Evolutionary conservation across 2,797 vertebrate genomes (phyloP).

Genomic region (Oreochromis grahami): DNA sequence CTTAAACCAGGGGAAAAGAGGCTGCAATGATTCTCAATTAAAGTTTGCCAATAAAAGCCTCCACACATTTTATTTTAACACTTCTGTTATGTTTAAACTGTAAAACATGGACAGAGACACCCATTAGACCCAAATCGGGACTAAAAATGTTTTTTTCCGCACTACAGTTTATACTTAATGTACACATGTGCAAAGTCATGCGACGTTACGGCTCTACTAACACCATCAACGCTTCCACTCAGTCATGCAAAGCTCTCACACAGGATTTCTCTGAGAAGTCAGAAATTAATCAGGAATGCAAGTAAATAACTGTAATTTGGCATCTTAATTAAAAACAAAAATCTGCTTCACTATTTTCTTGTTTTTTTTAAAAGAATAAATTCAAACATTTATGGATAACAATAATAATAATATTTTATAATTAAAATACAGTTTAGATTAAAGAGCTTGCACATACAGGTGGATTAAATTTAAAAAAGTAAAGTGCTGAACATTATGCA

Average conservation of each 20-base stretch:
- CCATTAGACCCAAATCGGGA: neutral
- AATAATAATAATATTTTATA: neutral
- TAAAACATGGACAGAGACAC: neutral
- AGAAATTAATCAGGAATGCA: neutral
- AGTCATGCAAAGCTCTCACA: neutral
- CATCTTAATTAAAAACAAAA: neutral
- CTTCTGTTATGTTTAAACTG: neutral
- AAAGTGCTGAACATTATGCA: neutral
- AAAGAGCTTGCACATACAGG: neutral
- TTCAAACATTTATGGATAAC: neutral
- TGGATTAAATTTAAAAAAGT: neutral
- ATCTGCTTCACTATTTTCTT: neutral
- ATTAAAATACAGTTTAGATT: neutral
- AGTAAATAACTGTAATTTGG: neutral
- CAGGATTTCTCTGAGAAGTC: neutral
- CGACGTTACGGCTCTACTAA: neutral
- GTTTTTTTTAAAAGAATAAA: neutral
- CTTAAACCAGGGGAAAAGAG: neutral
- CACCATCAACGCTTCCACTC: neutral
- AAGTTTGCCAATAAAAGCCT: neutral
- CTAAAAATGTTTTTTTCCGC: accelerated
- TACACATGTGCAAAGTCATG: neutral
- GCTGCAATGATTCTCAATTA: neutral
- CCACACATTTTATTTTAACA: neutral
- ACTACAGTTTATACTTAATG: neutral